Base-by-base conservation (phyloP, 2,888 invertebrate genomes). In the Lutraria lutraria region DNA sequence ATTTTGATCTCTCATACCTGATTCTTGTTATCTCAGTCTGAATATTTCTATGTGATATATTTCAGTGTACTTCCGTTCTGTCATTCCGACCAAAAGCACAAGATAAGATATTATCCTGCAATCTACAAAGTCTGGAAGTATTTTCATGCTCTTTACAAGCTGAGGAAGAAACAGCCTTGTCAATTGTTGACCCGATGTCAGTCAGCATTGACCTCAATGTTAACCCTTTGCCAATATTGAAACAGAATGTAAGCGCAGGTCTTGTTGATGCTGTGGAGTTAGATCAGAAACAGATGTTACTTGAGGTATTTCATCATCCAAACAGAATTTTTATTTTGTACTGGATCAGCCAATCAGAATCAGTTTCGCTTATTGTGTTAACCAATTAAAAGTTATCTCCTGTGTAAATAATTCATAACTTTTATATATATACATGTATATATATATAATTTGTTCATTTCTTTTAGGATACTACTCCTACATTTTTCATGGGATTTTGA, bases 91-190 rank as follows among this genome's bases (percentile, higher is more conserved):
- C 97, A 0, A 97, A 97, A 91, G 97, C 98, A 92, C 97, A 97
- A 31, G 97, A 98, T 94, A 98, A 98, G 95, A 98, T 98, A 0
- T 97, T 99, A 85, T 98, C 98, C 3, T 98, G 99, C 95, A 98
- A 98, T 96, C 97, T 99, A 85, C 98, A 98, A 96, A 98, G 97
- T 89, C 98, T 99, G 95, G 99, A 99, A 97, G 98, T 99, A 96
- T 99, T 99, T 97, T 99, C 99, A 3, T 98, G 98, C 96, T 98
- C 98, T 94, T 97, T 99, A 91, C 98, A 98, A 12, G 97, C 98
- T 94, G 99, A 99, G 97, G 98, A 99, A 92, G 98, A 98, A 96
- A 99, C 99, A 0, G 99, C 99, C 0, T 97, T 99, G 29, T 98
- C 99, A 60, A 99, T 99, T 94, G 98, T 99, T 87, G 99, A 99